Percentiles rank a stretch among this genome's conserved stretches.
phyloP scores from a whole-genome alignment of 2,888 invertebrate species.

The Eulithis prunata region DNA sequence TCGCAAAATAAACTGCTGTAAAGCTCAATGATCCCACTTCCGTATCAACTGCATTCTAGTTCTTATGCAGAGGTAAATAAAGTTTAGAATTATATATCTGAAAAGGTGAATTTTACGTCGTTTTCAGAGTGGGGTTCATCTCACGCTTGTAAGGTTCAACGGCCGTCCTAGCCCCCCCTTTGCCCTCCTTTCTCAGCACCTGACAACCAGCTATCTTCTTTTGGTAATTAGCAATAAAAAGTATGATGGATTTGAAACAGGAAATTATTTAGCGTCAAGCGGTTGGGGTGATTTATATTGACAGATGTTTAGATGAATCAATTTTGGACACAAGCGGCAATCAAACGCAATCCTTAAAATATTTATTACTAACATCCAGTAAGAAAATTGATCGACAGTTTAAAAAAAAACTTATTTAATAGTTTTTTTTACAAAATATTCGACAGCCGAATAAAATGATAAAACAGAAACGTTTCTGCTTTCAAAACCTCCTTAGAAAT shows the following conservation, averaged over 20 bases:
- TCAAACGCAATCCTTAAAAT: too few relatives aligned
- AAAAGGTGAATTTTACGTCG: conserved; percentile 48
- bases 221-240: conserved; percentile 75
- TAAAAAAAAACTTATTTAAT: too few relatives aligned
- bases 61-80: conserved; percentile 47
- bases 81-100: conserved; percentile 48
- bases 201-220: conserved; percentile 62
- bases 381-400: too few relatives aligned
- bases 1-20: conserved; percentile 65
- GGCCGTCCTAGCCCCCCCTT: conserved; percentile 76
- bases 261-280: conserved; percentile 53
- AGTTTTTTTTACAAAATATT: too few relatives aligned
- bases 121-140: conserved; percentile 47
- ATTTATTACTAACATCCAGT: too few relatives aligned
- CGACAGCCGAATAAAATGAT: too few relatives aligned
- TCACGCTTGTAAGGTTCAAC: conserved; percentile 69
- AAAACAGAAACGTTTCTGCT: too few relatives aligned
- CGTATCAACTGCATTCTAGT: conserved; percentile 49
- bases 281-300: conserved; percentile 9
- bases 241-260: conserved; percentile 57
- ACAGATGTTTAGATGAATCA: conserved; percentile 3
- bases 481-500: too few relatives aligned
- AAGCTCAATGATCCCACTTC: conserved; percentile 81
- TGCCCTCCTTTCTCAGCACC: conserved; percentile 46
- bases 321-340: too few relatives aligned